Conservation (phyloP, 2,113 vertebrate genomes). For the Arizona elegans region DNA sequence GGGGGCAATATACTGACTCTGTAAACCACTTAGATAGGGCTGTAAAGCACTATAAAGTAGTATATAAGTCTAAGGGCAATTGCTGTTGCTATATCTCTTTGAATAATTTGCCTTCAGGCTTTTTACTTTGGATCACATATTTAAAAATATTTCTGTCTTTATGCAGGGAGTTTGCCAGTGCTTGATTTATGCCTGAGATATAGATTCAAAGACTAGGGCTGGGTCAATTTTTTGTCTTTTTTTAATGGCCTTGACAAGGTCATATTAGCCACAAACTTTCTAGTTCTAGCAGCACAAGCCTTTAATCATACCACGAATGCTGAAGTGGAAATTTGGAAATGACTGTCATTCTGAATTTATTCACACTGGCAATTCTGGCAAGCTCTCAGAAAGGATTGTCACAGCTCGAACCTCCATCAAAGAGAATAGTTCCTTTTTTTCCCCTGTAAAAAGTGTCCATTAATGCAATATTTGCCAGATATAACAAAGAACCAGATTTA, state of each 20-base stretch:
- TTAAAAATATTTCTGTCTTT: slow-evolving; percentile 42
- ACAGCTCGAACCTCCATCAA: not conserved
- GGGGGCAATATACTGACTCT: not conserved
- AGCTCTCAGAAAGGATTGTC: slow-evolving; percentile 34
- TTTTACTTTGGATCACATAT: not conserved
- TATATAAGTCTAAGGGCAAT: not conserved
- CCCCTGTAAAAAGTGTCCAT: not conserved
- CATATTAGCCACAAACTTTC: slow-evolving; percentile 52
- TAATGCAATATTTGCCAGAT: not conserved
- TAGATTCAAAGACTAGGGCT: slow-evolving; percentile 11
- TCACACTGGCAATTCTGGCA: slow-evolving; percentile 24
- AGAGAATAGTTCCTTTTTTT: slow-evolving; percentile 28
- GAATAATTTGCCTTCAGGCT: not conserved
- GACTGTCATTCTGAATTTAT: slow-evolving; percentile 38
- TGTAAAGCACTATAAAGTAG: not conserved
- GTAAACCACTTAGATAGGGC: not conserved
- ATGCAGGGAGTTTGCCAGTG: slow-evolving; percentile 50
- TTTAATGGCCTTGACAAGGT: slow-evolving; percentile 28
- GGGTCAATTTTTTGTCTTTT: slow-evolving; percentile 17
- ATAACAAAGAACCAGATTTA: slow-evolving; percentile 25
- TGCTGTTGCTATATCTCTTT: not conserved
- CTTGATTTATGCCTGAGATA: slow-evolving; percentile 54
- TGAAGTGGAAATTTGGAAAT: slow-evolving; percentile 50
- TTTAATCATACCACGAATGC: slow-evolving; percentile 53
- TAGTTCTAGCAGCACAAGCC: slow-evolving; percentile 59